Conservation (phyloP, 2,888 invertebrate genomes). For the Heliconius ismenius region DNA sequence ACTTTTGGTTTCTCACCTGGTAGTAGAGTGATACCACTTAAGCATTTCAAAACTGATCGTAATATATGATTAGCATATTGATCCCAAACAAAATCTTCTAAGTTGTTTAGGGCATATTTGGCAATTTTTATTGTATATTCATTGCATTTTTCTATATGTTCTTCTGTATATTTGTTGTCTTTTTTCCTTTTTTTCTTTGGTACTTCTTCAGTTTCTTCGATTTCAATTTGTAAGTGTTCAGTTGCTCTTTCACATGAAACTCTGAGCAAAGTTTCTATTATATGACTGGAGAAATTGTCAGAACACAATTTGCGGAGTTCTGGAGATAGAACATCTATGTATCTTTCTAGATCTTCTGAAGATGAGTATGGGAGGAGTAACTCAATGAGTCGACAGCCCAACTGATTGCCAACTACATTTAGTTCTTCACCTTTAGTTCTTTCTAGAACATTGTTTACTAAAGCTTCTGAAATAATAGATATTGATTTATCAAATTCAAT, state of each 20-base stretch:
- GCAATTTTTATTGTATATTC: slow-evolving; percentile 86
- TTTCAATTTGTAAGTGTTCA: slow-evolving; percentile 56
- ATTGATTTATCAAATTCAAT: background rate
- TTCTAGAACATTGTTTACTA: slow-evolving; percentile 89
- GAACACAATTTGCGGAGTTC: slow-evolving; percentile 87
- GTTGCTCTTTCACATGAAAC: slow-evolving; percentile 81
- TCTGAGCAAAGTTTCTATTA: slow-evolving; percentile 86
- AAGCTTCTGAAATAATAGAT: slow-evolving; percentile 74
- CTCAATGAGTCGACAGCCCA: slow-evolving; percentile 90
- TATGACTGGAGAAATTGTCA: slow-evolving; percentile 90
- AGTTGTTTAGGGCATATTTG: slow-evolving; percentile 90
- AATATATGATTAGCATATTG: slow-evolving; percentile 89
- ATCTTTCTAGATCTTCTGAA: slow-evolving; percentile 83
- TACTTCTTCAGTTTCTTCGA: slow-evolving; percentile 52
- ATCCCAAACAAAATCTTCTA: slow-evolving; percentile 92
- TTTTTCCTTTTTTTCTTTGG: slow-evolving; percentile 62
- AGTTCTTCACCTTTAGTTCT: slow-evolving; percentile 87
- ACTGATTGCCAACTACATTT: slow-evolving; percentile 88
- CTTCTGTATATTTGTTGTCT: slow-evolving; percentile 61
- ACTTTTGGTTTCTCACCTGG: slow-evolving; percentile 74
- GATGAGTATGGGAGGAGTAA: slow-evolving; percentile 86
- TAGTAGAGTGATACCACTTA: slow-evolving; percentile 84
- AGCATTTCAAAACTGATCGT: slow-evolving; percentile 85
- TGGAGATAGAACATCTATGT: slow-evolving; percentile 83
- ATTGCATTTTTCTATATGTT: slow-evolving; percentile 81